Evolutionary conservation across 92 coral and sea anemone genomes (phyloP).

Genomic region (Heliopora coerulea): DNA sequence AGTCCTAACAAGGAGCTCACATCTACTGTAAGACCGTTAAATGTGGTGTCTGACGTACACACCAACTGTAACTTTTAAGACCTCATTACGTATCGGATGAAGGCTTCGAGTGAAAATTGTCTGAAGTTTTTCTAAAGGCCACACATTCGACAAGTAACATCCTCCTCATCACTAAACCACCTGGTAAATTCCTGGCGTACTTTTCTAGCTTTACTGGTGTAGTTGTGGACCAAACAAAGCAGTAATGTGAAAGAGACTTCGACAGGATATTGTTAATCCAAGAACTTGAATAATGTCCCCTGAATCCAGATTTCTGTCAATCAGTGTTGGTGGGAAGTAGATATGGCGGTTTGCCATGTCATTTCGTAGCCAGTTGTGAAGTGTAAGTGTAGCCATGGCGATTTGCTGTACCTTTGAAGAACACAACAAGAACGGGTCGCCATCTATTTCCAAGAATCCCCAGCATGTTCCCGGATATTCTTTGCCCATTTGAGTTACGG

Average conservation of each 20-base stretch:
- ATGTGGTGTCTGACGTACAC: too few relatives aligned
- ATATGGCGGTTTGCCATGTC: slow-evolving; percentile 37
- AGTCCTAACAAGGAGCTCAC: too few relatives aligned
- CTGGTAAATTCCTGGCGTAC: slow-evolving; percentile 52
- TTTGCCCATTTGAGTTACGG: too few relatives aligned
- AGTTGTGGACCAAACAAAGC: slow-evolving; percentile 42
- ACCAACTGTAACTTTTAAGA: too few relatives aligned
- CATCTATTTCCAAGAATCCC: too few relatives aligned
- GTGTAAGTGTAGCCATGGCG: slow-evolving; percentile 48
- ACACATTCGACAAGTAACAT: slow-evolving; percentile 52
- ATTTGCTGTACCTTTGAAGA: slow-evolving; percentile 51
- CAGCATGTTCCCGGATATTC: too few relatives aligned
- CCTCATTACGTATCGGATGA: too few relatives aligned
- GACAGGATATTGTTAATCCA: too few relatives aligned
- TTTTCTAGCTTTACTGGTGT: slow-evolving; percentile 42
- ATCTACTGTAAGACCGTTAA: too few relatives aligned
- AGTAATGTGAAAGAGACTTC: too few relatives aligned
- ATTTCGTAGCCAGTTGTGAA: slow-evolving; percentile 59
- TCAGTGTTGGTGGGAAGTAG: slow-evolving; percentile 35
- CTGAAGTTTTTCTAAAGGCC: slow-evolving; percentile 46
- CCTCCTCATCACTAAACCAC: slow-evolving; percentile 58
- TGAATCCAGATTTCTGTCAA: slow-evolving; percentile 48
- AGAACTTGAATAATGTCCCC: slow-evolving; percentile 55
- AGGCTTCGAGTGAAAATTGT: too few relatives aligned
- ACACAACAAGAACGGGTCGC: neutral